Base-by-base conservation (phyloP, 2,888 invertebrate species). In the Agelastica alni region DNA sequence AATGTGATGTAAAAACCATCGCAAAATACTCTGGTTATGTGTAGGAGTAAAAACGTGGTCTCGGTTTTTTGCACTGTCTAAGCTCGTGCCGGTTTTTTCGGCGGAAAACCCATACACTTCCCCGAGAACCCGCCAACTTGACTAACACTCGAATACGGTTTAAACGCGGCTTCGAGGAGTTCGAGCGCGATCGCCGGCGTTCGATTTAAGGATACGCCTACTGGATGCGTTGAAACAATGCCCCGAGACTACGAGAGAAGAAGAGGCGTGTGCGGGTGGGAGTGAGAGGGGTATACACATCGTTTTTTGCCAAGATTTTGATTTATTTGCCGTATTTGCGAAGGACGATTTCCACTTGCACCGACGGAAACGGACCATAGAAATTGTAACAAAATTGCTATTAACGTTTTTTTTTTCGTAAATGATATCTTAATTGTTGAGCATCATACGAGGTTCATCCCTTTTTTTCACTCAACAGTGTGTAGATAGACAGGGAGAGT, bases 201-300 rank as follows among this genome's bases (percentile, higher is more conserved):
- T 62, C 67, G 67, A 59, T 43, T 10, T 16, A 4, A 49, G 55
- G 61, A 59, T 59, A 63, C 69, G 65, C 69, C 69, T 55, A 59
- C 56, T 47, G n/a, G 16, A 53, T 54, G 58, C 53, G 56, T 48
- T 57, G 59, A 65, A 63, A 66, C 65, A 65, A 65, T 64, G 65
- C 61, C 49, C 49, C 7, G 42, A 55, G 47, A n/a, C n/a, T 41
- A 58, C 60, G 61, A 65, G 51, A 57, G 60, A 58, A 48, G 52
- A 47, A 48, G 12, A 37, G 55, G 53, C 45, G 56, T 52, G 51
- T 51, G 52, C 53, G 63, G 45, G 61, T 53, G 57, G 51, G 60
- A 64, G 58, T 43, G 63, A 66, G 64, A 63, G 48, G 58, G 62
- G 51, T 43, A 30, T 53, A 43, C 49, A 53, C 32, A 54, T 58